Conservation (phyloP, 1,140 invertebrate species). For the Aphidius ervi region DNA sequence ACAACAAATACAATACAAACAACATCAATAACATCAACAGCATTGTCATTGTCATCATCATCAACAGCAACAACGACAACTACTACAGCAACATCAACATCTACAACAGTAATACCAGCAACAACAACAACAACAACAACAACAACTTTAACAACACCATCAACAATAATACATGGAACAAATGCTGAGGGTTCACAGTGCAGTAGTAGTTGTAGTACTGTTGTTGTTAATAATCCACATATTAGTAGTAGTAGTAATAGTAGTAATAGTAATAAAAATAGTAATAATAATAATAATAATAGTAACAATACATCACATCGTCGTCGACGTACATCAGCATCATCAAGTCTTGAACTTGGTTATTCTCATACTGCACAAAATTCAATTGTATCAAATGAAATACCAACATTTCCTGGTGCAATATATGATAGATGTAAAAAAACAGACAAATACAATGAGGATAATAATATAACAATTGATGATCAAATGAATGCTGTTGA, state of each 20-base stretch:
- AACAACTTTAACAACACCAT: conserved; percentile 26
- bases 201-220: conserved; percentile 77
- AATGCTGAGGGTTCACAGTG: conserved; percentile 68
- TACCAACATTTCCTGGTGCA: conserved; percentile 47
- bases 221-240: conserved; percentile 63
- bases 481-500: conserved; percentile 37
- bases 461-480: conserved; percentile 25
- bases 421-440: conserved; percentile 53
- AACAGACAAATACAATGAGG: conserved; percentile 39
- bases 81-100: conserved; percentile 31
- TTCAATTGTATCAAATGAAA: conserved; percentile 58
- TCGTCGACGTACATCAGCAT: conserved; percentile 59
- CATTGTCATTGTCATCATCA: conserved; percentile 18
- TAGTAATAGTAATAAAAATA: too few species aligned
- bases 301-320: conserved; percentile 44
- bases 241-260: background rate
- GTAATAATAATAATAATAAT: too few species aligned
- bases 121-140: background rate
- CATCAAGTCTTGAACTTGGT: conserved; percentile 72
- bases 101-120: conserved; percentile 12
- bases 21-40: too few species aligned
- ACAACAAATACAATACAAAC: conserved; percentile 8
- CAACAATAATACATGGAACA: conserved; percentile 23
- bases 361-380: conserved; percentile 81
- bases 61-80: conserved; percentile 19